phyloP scores from a whole-genome alignment of 2,797 vertebrate species.

The Hozukius guyotensis region DNA sequence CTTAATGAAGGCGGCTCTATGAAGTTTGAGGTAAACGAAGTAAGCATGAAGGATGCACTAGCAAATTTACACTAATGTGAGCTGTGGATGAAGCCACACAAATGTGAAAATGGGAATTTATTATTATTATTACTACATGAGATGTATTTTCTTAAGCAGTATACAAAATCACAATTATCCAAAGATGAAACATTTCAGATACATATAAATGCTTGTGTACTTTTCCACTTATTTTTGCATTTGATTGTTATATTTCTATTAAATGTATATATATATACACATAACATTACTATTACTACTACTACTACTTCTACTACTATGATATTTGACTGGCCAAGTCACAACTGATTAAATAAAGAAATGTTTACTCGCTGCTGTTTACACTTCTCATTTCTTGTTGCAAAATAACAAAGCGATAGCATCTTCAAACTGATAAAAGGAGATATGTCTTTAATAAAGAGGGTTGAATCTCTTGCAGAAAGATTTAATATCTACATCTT shows the following conservation, averaged over 20 bases:
- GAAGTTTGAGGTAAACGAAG: neutral
- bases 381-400: neutral
- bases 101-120: neutral
- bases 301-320: neutral
- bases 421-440: neutral
- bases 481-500: neutral
- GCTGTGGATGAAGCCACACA: slow-evolving; percentile 17
- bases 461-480: neutral
- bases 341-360: slow-evolving; percentile 27
- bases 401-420: neutral
- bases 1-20: neutral
- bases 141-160: neutral
- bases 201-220: neutral
- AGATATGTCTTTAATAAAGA: neutral
- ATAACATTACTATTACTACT: neutral
- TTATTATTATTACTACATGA: neutral
- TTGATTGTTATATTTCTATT: neutral
- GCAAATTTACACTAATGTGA: neutral
- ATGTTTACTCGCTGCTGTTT: neutral
- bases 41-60: slow-evolving; percentile 18
- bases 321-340: neutral
- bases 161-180: neutral
- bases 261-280: neutral
- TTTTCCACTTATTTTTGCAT: slow-evolving; percentile 12
- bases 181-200: neutral